phyloP scores from a whole-genome alignment of 30 jellyfish, hydroid and myxozoan genomes.

The Hydractinia symbiolongicarpus region DNA sequence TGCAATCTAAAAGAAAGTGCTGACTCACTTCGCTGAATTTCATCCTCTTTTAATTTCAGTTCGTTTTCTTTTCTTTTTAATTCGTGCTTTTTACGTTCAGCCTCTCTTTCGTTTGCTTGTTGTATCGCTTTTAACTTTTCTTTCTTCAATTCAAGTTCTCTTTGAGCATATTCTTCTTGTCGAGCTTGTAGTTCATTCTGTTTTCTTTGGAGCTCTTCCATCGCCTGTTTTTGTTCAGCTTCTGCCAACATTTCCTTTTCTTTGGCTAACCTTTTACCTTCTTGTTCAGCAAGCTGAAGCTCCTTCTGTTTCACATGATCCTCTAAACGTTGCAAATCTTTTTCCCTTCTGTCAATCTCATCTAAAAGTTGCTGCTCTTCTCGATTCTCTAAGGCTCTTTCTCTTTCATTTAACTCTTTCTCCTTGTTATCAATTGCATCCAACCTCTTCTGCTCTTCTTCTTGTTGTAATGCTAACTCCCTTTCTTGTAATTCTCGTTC shows the following conservation, averaged over 20 bases:
- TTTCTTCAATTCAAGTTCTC: slow-evolving; percentile 29
- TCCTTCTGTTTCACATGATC: slow-evolving; percentile 22
- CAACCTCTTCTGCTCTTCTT: slow-evolving; percentile 12
- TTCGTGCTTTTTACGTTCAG: slow-evolving; percentile 4
- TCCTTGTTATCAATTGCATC: slow-evolving; percentile 19
- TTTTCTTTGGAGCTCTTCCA: slow-evolving; percentile 15
- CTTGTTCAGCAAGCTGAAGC: slow-evolving; percentile 1
- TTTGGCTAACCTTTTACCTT: slow-evolving; percentile 21
- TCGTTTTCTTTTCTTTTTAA: slow-evolving; percentile 10
- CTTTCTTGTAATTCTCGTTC: slow-evolving; percentile 16
- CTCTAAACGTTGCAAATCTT: slow-evolving; percentile 23
- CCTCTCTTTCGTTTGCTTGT: slow-evolving; percentile 25
- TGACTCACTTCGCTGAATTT: slow-evolving; percentile 32
- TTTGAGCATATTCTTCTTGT: slow-evolving; percentile 27
- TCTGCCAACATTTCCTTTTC: slow-evolving; percentile 23
- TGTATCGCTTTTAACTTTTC: slow-evolving; percentile 33
- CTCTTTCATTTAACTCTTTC: slow-evolving; percentile 25
- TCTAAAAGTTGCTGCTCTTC: slow-evolving; percentile 24
- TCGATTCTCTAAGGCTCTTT: slow-evolving; percentile 15
- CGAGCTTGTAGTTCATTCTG: slow-evolving; percentile 19
- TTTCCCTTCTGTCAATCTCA: slow-evolving; percentile 37
- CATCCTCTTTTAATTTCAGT: slow-evolving; percentile 26
- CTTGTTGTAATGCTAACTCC: slow-evolving; percentile 12
- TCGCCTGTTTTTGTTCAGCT: slow-evolving; percentile 14
- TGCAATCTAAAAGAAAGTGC: slow-evolving; percentile 27